A percentile compares a stretch with the other conserved stretches of the same genome.
Conservation (phyloP, 2,113 vertebrate species). For the Rostratula benghalensis region DNA sequence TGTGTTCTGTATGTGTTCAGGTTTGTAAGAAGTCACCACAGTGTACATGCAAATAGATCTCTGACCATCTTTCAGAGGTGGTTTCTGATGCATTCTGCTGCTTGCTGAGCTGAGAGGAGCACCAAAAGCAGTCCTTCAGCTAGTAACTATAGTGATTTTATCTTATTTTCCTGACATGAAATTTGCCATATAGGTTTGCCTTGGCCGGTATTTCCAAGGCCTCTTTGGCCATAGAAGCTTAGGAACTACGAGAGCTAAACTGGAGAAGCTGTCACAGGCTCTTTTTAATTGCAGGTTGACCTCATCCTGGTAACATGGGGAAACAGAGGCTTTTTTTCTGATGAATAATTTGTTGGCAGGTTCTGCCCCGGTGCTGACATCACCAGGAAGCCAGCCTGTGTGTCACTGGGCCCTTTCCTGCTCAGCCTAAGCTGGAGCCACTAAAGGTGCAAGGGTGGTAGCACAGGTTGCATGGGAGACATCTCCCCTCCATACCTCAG, state of each 20-base stretch:
- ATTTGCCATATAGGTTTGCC: neutral
- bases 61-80: neutral
- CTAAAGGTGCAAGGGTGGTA: neutral
- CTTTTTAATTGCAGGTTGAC: neutral
- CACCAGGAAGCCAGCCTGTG: neutral
- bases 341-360: conserved; percentile 55
- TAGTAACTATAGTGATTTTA: neutral
- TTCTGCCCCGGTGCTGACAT: neutral
- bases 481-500: rapidly evolving
- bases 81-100: neutral
- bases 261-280: neutral
- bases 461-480: neutral
- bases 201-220: neutral
- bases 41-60: neutral
- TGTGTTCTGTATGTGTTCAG: neutral
- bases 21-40: neutral
- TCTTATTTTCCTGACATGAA: neutral
- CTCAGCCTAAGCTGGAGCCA: neutral
- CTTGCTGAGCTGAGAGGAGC: neutral
- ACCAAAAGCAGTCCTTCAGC: rapidly evolving
- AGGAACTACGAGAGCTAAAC: neutral
- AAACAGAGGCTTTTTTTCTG: conserved; percentile 1
- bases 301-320: neutral
- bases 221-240: neutral
- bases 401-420: neutral